phyloP scores from a whole-genome alignment of 2,797 vertebrate species.

The Mallotus villosus region DNA sequence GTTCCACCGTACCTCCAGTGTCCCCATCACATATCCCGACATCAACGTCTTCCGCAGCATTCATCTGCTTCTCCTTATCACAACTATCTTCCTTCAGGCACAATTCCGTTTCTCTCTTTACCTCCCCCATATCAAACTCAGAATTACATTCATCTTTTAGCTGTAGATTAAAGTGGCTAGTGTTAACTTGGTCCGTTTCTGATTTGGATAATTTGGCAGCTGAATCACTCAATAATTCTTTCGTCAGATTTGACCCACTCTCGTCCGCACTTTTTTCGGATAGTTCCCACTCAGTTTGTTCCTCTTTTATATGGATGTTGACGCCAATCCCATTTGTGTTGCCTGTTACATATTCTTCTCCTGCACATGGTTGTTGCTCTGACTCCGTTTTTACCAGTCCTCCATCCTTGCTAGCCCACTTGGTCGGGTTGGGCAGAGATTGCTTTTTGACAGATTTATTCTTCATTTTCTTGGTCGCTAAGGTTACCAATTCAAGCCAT shows the following conservation, averaged over 20 bases:
- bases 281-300: constrained; percentile 37
- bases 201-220: constrained; percentile 24
- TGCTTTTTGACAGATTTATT: constrained; percentile 44
- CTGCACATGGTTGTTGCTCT: constrained; percentile 12
- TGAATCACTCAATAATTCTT: constrained; percentile 6
- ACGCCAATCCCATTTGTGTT: constrained; percentile 25
- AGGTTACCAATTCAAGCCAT: constrained; percentile 21
- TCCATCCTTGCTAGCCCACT: constrained; percentile 24
- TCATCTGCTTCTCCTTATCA: constrained; percentile 28
- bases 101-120: constrained; percentile 52
- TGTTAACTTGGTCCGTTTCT: constrained; percentile 28
- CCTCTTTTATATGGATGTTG: constrained; percentile 62
- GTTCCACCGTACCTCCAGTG: constrained; percentile 30
- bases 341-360: constrained; percentile 20
- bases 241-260: background rate
- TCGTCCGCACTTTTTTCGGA: constrained; percentile 51
- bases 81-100: constrained; percentile 58
- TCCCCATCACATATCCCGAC: constrained; percentile 27
- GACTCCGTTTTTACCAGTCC: constrained; percentile 26
- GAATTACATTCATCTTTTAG: constrained; percentile 58
- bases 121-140: constrained; percentile 23
- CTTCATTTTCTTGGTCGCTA: constrained; percentile 41
- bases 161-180: background rate
- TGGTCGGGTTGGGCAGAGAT: constrained; percentile 26
- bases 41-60: constrained; percentile 20